Evolutionary conservation across 2,113 vertebrate species (phyloP).

Genomic region (Myrmecophaga tridactyla): DNA sequence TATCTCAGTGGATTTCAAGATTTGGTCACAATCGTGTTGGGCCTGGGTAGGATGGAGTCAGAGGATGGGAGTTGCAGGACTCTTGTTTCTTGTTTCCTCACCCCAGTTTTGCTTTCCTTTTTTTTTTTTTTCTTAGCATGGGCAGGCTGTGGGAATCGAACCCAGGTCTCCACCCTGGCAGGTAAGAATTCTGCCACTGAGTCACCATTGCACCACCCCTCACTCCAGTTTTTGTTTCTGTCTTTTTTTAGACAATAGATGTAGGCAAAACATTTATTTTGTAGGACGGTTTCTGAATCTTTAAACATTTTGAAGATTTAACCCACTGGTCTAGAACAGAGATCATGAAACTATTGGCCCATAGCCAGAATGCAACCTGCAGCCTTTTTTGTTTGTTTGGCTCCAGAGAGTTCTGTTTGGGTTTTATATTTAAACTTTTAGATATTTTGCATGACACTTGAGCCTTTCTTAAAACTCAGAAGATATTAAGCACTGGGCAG

Average conservation of each 20-base stretch:
- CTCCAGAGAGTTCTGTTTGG: not conserved
- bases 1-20: not conserved
- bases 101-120: too few relatives aligned
- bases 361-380: not conserved
- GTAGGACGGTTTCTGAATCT: not conserved
- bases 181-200: too few relatives aligned
- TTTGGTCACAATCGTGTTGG: not conserved
- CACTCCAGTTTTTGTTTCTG: not conserved
- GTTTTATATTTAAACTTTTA: constrained; percentile 1
- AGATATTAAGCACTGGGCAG: not conserved
- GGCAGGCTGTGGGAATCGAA: too few relatives aligned
- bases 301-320: constrained; percentile 11
- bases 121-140: too few relatives aligned
- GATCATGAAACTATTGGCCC: not conserved
- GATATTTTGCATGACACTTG: not conserved
- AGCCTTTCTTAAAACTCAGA: not conserved
- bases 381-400: not conserved
- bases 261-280: not conserved
- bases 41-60: not conserved
- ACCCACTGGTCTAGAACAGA: not conserved
- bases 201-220: too few relatives aligned
- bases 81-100: not conserved
- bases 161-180: too few relatives aligned
- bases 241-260: not conserved
- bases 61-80: not conserved